Conservation (phyloP, 2,888 invertebrate genomes). For the Lasius platythorax region DNA sequence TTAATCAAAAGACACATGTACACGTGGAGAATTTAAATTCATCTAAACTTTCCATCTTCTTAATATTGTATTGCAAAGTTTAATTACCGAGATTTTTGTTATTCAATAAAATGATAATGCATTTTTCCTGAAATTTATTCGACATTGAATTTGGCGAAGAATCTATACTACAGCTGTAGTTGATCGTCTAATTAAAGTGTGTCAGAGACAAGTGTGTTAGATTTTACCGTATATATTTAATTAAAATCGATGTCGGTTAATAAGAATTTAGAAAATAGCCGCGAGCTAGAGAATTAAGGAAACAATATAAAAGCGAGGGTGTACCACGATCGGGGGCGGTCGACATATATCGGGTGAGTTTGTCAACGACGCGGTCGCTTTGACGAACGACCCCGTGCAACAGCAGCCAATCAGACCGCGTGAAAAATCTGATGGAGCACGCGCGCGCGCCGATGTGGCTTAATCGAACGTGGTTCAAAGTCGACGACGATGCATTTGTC, state of each 20-base stretch:
- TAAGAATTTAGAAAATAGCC: constrained; percentile 36
- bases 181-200: background rate
- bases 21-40: background rate
- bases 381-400: constrained; percentile 50
- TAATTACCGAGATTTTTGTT: background rate
- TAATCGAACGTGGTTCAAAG: constrained; percentile 75
- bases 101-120: background rate
- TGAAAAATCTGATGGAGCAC: constrained; percentile 67
- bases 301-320: constrained; percentile 53
- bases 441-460: constrained; percentile 58
- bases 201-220: background rate
- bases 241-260: constrained; percentile 16
- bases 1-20: background rate
- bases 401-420: constrained; percentile 59
- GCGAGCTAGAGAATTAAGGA: constrained; percentile 42
- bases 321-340: constrained; percentile 33
- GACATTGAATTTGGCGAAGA: background rate
- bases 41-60: background rate
- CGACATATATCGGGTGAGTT: constrained; percentile 43
- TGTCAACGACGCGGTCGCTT: constrained; percentile 55
- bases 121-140: constrained; percentile 14
- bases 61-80: background rate
- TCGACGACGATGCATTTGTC: constrained; percentile 49
- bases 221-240: background rate
- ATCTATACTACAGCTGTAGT: background rate